Base-by-base conservation (phyloP, 1,140 invertebrate genomes). In the Pogonus chalceus region DNA sequence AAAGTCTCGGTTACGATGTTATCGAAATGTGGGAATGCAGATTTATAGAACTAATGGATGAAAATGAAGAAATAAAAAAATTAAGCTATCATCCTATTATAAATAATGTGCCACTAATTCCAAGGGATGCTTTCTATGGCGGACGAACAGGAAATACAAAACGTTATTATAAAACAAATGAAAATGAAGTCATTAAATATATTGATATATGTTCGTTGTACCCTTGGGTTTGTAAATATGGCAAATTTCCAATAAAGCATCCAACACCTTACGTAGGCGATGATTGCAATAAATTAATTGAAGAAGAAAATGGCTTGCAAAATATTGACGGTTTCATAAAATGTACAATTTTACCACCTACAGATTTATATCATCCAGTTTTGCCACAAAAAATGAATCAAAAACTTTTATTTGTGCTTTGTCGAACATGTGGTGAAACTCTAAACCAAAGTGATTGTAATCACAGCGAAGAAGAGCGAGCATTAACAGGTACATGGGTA, bases 121-220 rank as follows among this genome's bases (percentile, higher is more conserved):
- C 58, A 23, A 35, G 64, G 31, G 62, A 69, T 31, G 52, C 55
- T 20, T 66, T 70, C 46, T 68, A 58, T 56, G 65, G 67, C 39
- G 69, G 69, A 10, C 43, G 65, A 16, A 68, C 65, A 23, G 66
- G 63, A 57, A 67, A 65, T 43, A 62, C 59, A 23, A 55, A 56
- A 10, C 51, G 58, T 7, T 62, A 64, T 43, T 60, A 66, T 50
- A 60, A 65, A 56, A 49, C 43, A 14, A 37, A 53, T 20, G 37
- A 56, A 20, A 37, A 51, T 49, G 67, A 72, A 58, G 62, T 62
- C 60, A 70, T 70, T 24, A 56, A 58, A 54, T 72, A 70, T 51
- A 26, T 64, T 0, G 68, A 72, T 55, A 63, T 71, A 46, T 62
- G 60, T 21, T 65, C 61, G n/a, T 54, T 72, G 1, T 71, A 72